A percentile compares a stretch with the other conserved stretches of the same genome.
Conservation (phyloP, 2,797 vertebrate species). For the Tadarida brasiliensis region DNA sequence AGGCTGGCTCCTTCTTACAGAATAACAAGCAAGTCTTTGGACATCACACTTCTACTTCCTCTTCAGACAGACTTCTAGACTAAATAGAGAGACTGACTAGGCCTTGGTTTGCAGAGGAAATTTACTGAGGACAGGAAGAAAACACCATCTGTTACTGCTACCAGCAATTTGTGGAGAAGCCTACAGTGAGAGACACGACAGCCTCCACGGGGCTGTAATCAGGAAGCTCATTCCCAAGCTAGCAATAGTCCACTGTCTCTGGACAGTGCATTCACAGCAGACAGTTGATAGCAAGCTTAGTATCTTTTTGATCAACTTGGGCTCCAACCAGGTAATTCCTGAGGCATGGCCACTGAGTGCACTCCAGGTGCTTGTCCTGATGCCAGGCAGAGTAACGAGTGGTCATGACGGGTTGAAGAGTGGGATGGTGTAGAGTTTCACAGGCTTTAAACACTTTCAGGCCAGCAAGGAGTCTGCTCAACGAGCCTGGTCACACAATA, state of each 20-base stretch:
- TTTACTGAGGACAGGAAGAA: background rate
- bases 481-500: background rate
- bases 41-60: background rate
- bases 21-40: background rate
- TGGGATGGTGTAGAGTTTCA: background rate
- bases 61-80: conserved; percentile 4
- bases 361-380: background rate
- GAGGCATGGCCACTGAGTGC: accelerated
- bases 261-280: background rate
- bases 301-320: background rate
- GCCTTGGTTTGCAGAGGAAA: background rate
- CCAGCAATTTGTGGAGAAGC: background rate
- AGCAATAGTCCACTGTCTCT: background rate
- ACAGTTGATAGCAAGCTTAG: background rate
- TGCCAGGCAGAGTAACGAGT: background rate
- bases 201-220: background rate
- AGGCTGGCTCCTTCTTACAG: background rate
- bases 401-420: accelerated
- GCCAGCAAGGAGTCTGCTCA: background rate
- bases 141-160: background rate
- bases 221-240: background rate
- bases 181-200: background rate
- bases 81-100: background rate
- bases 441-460: background rate
- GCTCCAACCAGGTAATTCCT: background rate